Evolutionary conservation across 2,113 vertebrate genomes (phyloP), one percentile per base, ranked within the genome.

Genomic region (Actenoides lindsayi): DNA sequence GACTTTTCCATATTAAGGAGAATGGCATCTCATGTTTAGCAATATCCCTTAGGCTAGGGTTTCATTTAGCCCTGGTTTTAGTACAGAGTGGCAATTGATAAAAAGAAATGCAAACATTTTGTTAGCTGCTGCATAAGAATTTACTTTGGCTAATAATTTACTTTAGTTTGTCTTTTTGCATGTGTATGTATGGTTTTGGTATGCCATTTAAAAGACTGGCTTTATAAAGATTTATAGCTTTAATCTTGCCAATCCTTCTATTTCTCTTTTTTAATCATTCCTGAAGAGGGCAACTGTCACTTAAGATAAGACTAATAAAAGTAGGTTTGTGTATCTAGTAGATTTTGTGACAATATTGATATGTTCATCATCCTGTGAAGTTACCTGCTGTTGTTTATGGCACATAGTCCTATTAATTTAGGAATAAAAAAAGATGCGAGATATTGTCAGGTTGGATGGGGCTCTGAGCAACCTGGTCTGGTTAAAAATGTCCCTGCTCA

Each of bases 121-220:
- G 2, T 87, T 93, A 88, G 64, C 88, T 96, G 69, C 92, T 87
- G 57, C 37, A 48, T 87, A 78, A 79, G 83, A 37, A 68, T 89
- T 96, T 93, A 68, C 60, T 92, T 87, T 96, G 56, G 92, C 86
- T 94, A 94, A 89, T 91, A 75, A 92, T 95, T 97, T 84, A 90
- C 35, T 79, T 51, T 53, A 57, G 69, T 91, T 94, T 92, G 53
- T 39, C 70, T 95, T 82, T 94, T 79, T 89, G 57, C 60, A 16
- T 48, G 39, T 67, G 11, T 39, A 4, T 50, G 42, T 78, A 75
- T 84, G 79, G 42, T 74, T 94, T 81, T 75, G 48, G 48, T 86
- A 57, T 28, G 21, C n/a, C 81, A 53, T 60, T 54, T 93, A n/a
- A 80, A 74, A 86, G 23, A 18, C 37, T 74, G 7, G 3, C 28